Conservation (phyloP, 2,113 vertebrate genomes). For the Orycteropus afer region DNA sequence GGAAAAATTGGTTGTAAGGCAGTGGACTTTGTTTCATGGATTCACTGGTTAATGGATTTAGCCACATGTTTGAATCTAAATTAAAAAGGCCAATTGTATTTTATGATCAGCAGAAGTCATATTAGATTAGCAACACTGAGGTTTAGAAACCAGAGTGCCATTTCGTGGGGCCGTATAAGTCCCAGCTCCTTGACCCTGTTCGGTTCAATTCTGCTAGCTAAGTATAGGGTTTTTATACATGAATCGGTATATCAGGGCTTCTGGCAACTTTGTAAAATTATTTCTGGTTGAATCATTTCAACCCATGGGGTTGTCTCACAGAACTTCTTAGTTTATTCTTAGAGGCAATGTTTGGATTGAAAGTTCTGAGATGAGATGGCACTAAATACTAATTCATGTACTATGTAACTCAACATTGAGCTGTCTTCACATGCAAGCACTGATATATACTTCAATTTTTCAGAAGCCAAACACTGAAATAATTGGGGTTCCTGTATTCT, state of each 20-base stretch:
- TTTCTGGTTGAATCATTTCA: conserved; percentile 31
- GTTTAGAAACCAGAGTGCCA: conserved; percentile 40
- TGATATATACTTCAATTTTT: conserved; percentile 4
- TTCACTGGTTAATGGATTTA: conserved; percentile 56
- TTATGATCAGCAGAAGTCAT: conserved; percentile 55
- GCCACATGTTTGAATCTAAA: conserved; percentile 54
- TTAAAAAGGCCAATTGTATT: conserved; percentile 60
- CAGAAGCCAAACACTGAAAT: not conserved
- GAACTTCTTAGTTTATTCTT: not conserved
- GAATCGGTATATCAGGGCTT: not conserved
- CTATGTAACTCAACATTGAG: not conserved
- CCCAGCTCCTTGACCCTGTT: not conserved
- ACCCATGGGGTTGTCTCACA: not conserved
- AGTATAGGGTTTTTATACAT: not conserved
- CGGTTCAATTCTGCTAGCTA: not conserved
- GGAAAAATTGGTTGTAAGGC: conserved; percentile 1
- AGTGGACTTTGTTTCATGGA: conserved; percentile 8
- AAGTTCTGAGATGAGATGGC: not conserved
- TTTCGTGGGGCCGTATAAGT: not conserved
- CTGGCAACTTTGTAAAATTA: conserved; percentile 28
- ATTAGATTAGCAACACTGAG: conserved; percentile 54
- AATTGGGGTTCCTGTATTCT: not conserved
- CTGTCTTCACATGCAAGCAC: not conserved
- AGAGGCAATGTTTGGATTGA: conserved; percentile 15
- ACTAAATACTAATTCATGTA: not conserved